These are phyloP conservation scores for Hylia prasina DNA, from an alignment of 2,113 vertebrate species.

Conservation along the genomic window DNA sequence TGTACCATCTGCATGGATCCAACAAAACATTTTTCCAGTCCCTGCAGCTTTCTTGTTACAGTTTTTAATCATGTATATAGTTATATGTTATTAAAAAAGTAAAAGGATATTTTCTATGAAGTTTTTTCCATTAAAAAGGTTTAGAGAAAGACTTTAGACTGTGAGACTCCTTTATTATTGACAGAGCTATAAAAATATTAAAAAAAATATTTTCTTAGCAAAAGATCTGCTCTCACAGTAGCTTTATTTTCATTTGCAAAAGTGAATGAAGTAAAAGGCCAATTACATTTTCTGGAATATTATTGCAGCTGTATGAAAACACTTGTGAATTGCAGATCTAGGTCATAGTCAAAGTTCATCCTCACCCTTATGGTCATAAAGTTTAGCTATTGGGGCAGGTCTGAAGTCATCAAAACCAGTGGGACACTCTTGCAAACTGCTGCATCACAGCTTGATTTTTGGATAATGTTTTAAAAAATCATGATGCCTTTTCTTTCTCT, in stretches of 20 bases:
- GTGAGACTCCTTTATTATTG: slow-evolving; percentile 52
- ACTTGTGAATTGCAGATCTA: slow-evolving; percentile 29
- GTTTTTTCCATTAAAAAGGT: slow-evolving; percentile 74
- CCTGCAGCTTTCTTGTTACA: slow-evolving; percentile 71
- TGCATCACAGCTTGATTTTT: slow-evolving; percentile 25
- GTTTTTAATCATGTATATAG: slow-evolving; percentile 81
- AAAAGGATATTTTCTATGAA: slow-evolving; percentile 74
- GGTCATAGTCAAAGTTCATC: slow-evolving; percentile 46
- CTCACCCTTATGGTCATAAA: slow-evolving; percentile 15
- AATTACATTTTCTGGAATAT: slow-evolving; percentile 23
- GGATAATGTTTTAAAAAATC: slow-evolving; percentile 11
- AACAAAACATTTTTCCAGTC: slow-evolving; percentile 37
- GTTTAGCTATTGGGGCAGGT: slow-evolving; percentile 2
- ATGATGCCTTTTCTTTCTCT: neutral
- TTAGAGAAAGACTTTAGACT: slow-evolving; percentile 65
- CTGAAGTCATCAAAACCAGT: slow-evolving; percentile 16
- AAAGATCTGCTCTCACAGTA: slow-evolving; percentile 45
- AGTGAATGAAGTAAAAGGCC: slow-evolving; percentile 46
- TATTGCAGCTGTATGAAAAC: slow-evolving; percentile 59
- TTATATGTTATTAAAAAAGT: slow-evolving; percentile 83
- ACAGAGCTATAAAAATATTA: slow-evolving; percentile 35
- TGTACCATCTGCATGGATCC: slow-evolving; percentile 31
- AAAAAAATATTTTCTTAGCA: slow-evolving; percentile 34
- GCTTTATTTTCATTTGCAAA: slow-evolving; percentile 64
- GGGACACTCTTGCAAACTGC: neutral